Base-by-base conservation (phyloP, 2,888 invertebrate genomes). In the Exephanes ischioxanthus region DNA sequence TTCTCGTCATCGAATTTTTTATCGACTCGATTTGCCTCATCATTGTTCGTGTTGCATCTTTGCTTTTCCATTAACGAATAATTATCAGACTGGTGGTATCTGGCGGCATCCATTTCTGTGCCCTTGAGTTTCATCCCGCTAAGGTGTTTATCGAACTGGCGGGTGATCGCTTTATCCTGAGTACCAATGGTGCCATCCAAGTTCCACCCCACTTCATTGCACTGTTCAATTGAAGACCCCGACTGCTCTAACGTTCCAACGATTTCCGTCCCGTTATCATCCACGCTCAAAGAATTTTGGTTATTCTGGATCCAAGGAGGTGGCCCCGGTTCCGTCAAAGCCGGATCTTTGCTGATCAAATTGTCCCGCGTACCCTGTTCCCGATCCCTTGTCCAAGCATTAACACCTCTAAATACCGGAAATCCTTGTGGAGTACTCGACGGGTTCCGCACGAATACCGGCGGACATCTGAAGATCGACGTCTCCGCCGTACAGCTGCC, bases 271-370 rank as follows among this genome's bases (percentile, higher is more conserved):
- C 19, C 45, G 6, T 51, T 9, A 19, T 22, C 22, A 16, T 37
- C 71, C 16, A 19, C 41, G 5, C 11, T 4, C 14, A 37, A 16
- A 30, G 33, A 6, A 67, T 78, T 30, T 41, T 58, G 19, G 16
- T 1, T 9, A 48, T 70, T 53, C 26, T 22, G 48, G 33, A 30
- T 51, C 79, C 79, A 80, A 19, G 79, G 79, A 51, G 79, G 79
- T 71, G 71, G 79, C 53, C 37, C 71, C 9, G 63, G 71, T 37
- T 80, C 79, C 11, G 22, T 22, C 9, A 37, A 63, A 5, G 22
- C 51, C 14, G 63, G 26, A 72, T 80, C 71, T 3, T 51, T 48
- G 37, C 63, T 45, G 51, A 19, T 37, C 79, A 51, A 72, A 63
- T 3, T 14, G 61, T 45, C 55, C 26, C 19, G 58, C 58, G 22